Percentiles rank a stretch among this genome's conserved stretches.
Conservation (phyloP, 53 echinoderm and acorn worm species). For the Patiria pectinifera region DNA sequence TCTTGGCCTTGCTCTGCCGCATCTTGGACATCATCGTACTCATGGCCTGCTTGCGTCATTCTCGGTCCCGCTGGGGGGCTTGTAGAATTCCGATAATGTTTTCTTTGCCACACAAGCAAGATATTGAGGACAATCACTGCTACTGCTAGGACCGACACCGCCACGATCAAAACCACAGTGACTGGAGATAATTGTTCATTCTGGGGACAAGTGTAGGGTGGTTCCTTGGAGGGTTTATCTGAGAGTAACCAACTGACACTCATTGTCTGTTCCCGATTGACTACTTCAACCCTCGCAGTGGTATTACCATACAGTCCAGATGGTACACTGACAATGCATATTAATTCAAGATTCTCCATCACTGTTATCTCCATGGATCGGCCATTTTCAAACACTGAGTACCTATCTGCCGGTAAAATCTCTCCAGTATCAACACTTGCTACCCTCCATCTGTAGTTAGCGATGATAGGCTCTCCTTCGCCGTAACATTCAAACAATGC, state of each 20-base stretch:
- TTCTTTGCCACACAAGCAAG: conserved; percentile 12
- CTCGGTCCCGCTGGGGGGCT: neutral
- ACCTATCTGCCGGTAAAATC: too few species aligned
- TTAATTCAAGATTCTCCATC: conserved; percentile 22
- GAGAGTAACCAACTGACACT: neutral
- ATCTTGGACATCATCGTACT: neutral
- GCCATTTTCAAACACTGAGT: too few species aligned
- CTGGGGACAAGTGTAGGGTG: too few species aligned
- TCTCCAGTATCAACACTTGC: too few species aligned
- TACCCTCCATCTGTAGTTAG: too few species aligned
- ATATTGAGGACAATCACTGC: neutral
- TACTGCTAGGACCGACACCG: neutral
- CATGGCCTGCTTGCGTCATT: neutral
- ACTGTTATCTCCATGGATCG: too few species aligned
- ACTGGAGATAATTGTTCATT: neutral
- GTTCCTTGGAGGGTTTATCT: neutral
- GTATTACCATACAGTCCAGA: conserved; percentile 52
- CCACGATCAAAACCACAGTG: neutral
- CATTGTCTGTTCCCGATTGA: too few species aligned
- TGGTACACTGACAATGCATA: conserved; percentile 51
- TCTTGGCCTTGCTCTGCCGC: neutral
- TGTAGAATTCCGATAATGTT: neutral
- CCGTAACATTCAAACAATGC: too few species aligned
- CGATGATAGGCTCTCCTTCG: too few species aligned
- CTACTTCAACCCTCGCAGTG: conserved; percentile 17